These are phyloP conservation scores for Belonocnema kinseyi DNA, from an alignment of 1,140 invertebrate genomes.

Conservation along the genomic window DNA sequence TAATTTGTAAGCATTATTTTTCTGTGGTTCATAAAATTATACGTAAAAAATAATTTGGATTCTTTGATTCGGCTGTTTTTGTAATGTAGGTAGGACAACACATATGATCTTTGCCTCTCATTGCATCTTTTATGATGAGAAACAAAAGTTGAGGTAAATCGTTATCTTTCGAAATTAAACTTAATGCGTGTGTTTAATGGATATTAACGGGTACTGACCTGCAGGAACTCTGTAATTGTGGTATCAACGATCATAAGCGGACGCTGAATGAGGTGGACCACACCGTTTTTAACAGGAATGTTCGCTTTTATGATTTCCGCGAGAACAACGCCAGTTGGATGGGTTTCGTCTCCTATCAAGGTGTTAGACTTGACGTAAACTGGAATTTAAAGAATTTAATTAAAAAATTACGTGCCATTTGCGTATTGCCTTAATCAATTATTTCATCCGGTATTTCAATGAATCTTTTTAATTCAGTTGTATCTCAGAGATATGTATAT, in stretches of 20 bases:
- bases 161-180: slow-evolving; percentile 4
- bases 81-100: not conserved
- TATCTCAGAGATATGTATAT: not conserved
- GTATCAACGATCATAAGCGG: slow-evolving; percentile 93
- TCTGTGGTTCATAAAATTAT: too few relatives aligned
- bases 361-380: slow-evolving; percentile 93
- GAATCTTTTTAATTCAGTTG: too few relatives aligned
- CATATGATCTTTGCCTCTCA: not conserved
- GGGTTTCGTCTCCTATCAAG: slow-evolving; percentile 83
- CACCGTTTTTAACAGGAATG: slow-evolving; percentile 94
- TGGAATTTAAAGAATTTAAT: slow-evolving; percentile 69
- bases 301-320: slow-evolving; percentile 93
- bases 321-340: slow-evolving; percentile 87
- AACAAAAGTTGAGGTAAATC: not conserved
- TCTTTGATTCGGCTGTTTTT: slow-evolving; percentile 3
- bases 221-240: slow-evolving; percentile 87
- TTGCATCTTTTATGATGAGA: not conserved
- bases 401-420: too few relatives aligned
- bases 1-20: too few relatives aligned
- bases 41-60: not conserved
- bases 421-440: too few relatives aligned
- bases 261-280: slow-evolving; percentile 92
- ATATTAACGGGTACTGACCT: slow-evolving; percentile 79
- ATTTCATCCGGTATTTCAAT: too few relatives aligned
- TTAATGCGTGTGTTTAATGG: slow-evolving; percentile 10